phyloP scores from a whole-genome alignment of 2,888 invertebrate species.

The Cyclophora punctaria region DNA sequence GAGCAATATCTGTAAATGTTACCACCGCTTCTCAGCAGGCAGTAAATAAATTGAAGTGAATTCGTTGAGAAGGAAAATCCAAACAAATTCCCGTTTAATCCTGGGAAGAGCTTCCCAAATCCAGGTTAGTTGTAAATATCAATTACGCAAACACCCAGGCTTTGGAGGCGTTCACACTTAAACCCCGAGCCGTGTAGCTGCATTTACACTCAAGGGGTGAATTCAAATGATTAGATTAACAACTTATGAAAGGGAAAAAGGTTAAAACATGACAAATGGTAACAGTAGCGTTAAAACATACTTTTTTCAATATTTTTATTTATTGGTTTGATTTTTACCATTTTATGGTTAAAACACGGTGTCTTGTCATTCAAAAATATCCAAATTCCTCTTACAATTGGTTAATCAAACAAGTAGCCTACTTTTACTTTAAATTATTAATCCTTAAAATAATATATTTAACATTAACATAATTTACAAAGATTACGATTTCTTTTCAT shows the following conservation, averaged over 20 bases:
- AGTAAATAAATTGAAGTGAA: constrained; percentile 66
- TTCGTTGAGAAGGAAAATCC: constrained; percentile 56
- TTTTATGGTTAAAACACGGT: no score
- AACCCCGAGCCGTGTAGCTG: constrained; percentile 18
- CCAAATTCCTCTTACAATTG: no score
- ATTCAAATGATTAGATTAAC: constrained; percentile 21
- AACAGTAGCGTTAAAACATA: no score
- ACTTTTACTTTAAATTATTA: no score
- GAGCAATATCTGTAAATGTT: constrained; percentile 39
- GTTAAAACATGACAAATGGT: not conserved
- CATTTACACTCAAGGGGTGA: constrained; percentile 31
- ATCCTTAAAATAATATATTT: no score
- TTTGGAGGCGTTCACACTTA: constrained; percentile 37
- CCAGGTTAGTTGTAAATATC: constrained; percentile 75
- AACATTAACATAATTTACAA: no score
- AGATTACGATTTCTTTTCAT: no score
- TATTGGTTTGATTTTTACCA: no score
- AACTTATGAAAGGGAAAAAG: not conserved
- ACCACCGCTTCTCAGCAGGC: constrained; percentile 31
- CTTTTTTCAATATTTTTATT: no score
- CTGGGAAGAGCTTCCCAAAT: constrained; percentile 55
- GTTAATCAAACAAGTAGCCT: not conserved
- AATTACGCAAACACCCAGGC: constrained; percentile 67
- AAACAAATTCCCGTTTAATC: constrained; percentile 66
- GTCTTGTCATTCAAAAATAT: no score